These are phyloP conservation scores for Agrypnia vestita DNA, from an alignment of 1,140 invertebrate genomes.

Conservation along the genomic window DNA sequence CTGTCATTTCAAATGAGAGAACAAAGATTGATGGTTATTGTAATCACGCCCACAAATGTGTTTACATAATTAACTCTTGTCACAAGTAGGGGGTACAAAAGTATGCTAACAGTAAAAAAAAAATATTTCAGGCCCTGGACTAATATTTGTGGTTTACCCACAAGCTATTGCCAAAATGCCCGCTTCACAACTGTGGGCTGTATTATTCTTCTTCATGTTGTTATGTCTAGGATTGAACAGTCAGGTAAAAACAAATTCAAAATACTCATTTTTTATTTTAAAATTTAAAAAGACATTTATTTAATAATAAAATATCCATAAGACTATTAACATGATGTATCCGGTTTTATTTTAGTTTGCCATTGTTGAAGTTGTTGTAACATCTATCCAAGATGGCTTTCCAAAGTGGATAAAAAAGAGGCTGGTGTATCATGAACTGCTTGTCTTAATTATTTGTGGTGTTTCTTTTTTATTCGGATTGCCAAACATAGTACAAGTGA, in stretches of 20 bases:
- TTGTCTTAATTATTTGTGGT: conserved; percentile 87
- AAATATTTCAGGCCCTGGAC: conserved; percentile 81
- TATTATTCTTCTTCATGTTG: conserved; percentile 93
- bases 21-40: too few relatives aligned
- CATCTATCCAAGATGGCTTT: conserved; percentile 93
- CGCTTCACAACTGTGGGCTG: conserved; percentile 87
- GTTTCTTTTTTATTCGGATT: conserved; percentile 89
- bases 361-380: conserved; percentile 93
- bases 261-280: conserved; percentile 1
- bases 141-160: conserved; percentile 92
- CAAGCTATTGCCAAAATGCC: conserved; percentile 93
- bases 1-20: too few relatives aligned
- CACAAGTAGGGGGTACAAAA: too few relatives aligned
- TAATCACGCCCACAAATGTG: too few relatives aligned
- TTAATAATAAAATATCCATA: not conserved
- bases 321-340: not conserved
- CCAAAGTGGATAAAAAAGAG: conserved; percentile 86
- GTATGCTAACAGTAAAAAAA: too few relatives aligned
- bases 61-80: too few relatives aligned
- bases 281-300: not conserved
- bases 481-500: conserved; percentile 87
- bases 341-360: conserved; percentile 80
- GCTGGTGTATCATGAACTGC: conserved; percentile 88
- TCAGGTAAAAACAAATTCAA: conserved; percentile 77
- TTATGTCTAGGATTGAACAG: conserved; percentile 92